Conservation (phyloP, 2,888 invertebrate species). For the Allygus modestus region DNA sequence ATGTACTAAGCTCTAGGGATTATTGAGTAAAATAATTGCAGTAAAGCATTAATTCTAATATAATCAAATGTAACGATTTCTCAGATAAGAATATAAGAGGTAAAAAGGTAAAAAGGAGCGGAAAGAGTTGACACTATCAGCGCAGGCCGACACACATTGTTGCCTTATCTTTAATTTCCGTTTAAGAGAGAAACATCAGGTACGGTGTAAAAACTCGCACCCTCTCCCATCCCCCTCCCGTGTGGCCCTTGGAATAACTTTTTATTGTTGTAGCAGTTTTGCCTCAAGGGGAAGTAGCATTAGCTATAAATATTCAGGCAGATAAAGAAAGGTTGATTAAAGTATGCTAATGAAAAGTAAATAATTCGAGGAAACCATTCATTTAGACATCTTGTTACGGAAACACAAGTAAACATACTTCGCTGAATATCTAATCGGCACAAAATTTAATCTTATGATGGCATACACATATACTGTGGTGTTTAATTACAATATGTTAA, state of each 20-base stretch:
- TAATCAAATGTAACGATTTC: no score
- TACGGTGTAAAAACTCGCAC: slow-evolving; percentile 44
- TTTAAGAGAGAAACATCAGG: slow-evolving; percentile 57
- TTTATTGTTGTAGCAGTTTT: slow-evolving; percentile 12
- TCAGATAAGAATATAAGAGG: slow-evolving; percentile 9
- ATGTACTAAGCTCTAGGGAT: no score
- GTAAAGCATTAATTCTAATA: no score
- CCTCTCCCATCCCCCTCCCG: background rate
- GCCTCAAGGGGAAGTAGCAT: background rate
- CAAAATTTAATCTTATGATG: no score
- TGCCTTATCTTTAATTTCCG: slow-evolving; percentile 63
- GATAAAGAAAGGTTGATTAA: slow-evolving; percentile 3
- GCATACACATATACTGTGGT: no score
- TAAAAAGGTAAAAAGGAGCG: slow-evolving; percentile 5
- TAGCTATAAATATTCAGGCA: background rate
- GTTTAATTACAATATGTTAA: no score
- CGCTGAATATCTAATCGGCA: no score
- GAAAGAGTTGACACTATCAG: slow-evolving; percentile 20
- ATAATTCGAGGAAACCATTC: no score
- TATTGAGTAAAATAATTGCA: no score
- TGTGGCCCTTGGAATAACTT: background rate
- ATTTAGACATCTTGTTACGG: no score
- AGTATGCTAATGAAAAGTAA: background rate
- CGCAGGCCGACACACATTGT: slow-evolving; percentile 58
- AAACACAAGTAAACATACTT: no score